Conservation (phyloP, 2,888 invertebrate species). For the Temnothorax unifasciatus region DNA sequence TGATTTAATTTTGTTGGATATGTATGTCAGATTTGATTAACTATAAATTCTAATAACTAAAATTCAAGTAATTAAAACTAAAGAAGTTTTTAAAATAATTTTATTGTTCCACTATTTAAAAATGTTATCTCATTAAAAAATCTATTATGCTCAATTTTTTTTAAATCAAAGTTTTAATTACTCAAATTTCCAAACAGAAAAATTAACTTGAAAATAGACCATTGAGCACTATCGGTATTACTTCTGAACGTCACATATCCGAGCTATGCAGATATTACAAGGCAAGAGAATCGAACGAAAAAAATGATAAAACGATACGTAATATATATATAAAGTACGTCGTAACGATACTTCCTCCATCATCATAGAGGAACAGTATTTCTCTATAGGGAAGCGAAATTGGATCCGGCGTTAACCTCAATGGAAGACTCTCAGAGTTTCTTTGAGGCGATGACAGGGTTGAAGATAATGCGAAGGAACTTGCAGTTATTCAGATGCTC, state of each 20-base stretch:
- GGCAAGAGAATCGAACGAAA: background rate
- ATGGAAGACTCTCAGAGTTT: slow-evolving; percentile 11
- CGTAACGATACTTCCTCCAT: slow-evolving; percentile 17
- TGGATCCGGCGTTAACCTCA: slow-evolving; percentile 35
- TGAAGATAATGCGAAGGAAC: slow-evolving; percentile 5
- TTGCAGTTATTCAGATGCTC: slow-evolving; percentile 38
- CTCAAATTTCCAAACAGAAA: background rate
- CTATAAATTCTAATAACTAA: background rate
- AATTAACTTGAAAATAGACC: background rate
- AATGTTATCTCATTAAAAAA: background rate
- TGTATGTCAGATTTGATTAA: background rate
- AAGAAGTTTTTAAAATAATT: background rate
- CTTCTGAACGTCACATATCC: background rate
- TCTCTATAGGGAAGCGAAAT: slow-evolving; percentile 22
- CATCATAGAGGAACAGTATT: slow-evolving; percentile 7
- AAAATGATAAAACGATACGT: slow-evolving; percentile 21
- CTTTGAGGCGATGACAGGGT: slow-evolving; percentile 6
- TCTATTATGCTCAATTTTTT: background rate
- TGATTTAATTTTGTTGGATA: background rate
- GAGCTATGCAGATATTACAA: slow-evolving; percentile 6
- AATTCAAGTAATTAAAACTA: slow-evolving; percentile 6
- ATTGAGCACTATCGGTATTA: background rate
- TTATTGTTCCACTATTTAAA: background rate
- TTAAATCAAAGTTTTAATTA: background rate
- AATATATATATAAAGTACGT: background rate